A percentile compares a stretch with the other conserved stretches of the same genome.
Evolutionary conservation across 2,888 invertebrate genomes (phyloP).

Genomic region (Dinocampus coccinellae): DNA sequence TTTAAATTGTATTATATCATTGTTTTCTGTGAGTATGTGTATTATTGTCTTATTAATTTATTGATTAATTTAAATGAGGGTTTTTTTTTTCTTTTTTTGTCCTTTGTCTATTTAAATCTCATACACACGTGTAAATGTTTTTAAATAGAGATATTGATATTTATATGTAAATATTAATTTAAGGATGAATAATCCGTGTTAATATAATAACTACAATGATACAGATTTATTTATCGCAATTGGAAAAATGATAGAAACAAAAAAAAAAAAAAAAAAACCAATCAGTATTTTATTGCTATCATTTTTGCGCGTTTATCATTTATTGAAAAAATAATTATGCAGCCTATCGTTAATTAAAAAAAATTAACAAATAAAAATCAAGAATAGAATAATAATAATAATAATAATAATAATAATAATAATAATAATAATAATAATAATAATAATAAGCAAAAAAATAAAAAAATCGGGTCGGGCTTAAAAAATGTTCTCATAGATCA

Average conservation of each 20-base stretch:
- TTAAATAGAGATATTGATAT: constrained; percentile 30
- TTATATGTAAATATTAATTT: constrained; percentile 45
- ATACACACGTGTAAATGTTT: neutral
- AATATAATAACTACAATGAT: constrained; percentile 27
- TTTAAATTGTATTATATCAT: too few species aligned
- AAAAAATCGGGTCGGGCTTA: constrained; percentile 29
- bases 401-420: neutral
- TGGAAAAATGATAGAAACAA: constrained; percentile 21
- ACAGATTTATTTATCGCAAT: constrained; percentile 15
- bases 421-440: too few species aligned
- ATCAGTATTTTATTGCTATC: constrained; percentile 43
- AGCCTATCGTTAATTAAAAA: constrained; percentile 44
- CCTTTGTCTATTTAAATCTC: neutral
- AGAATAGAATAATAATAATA: neutral
- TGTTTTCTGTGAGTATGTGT: too few species aligned
- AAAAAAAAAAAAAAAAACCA: constrained; percentile 38
- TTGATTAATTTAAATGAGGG: constrained; percentile 47
- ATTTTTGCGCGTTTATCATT: constrained; percentile 8
- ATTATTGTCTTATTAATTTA: constrained; percentile 52
- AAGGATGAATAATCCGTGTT: constrained; percentile 32
- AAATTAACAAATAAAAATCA: constrained; percentile 8
- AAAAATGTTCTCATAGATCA: constrained; percentile 45
- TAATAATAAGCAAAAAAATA: neutral
- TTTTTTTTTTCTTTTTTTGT: constrained; percentile 2
- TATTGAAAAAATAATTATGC: constrained; percentile 17